phyloP scores from a whole-genome alignment of 2,888 invertebrate genomes.

The Cancer borealis region DNA sequence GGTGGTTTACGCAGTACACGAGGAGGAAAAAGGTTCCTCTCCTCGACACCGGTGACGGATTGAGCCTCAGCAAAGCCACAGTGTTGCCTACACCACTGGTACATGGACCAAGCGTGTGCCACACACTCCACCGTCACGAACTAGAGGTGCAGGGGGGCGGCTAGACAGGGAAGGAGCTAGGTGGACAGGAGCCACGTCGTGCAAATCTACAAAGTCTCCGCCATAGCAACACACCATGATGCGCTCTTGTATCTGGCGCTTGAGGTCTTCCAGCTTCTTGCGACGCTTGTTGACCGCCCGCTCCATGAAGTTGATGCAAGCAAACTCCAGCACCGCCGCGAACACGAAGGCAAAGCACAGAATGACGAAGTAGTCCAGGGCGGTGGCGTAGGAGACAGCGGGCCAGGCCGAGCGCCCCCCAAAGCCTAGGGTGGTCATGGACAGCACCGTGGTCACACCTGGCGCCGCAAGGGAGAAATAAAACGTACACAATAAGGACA shows the following conservation, averaged over 20 bases:
- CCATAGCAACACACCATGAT: conserved; percentile 71
- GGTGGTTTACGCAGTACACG: conserved; percentile 36
- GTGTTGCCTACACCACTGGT: conserved; percentile 41
- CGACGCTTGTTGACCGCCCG: conserved; percentile 77
- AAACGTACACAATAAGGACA: conserved; percentile 71
- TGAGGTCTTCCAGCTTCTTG: conserved; percentile 75
- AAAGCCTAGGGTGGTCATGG: conserved; percentile 85
- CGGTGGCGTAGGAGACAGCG: conserved; percentile 84
- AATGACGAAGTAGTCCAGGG: conserved; percentile 84
- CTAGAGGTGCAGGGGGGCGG: conserved; percentile 38
- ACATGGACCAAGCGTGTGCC: conserved; percentile 30
- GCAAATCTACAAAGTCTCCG: conserved; percentile 24
- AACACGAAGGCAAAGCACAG: conserved; percentile 85
- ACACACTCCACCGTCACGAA: conserved; percentile 39
- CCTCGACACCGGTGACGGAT: conserved; percentile 38
- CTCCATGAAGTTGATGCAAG: conserved; percentile 82
- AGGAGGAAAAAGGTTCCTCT: conserved; percentile 15
- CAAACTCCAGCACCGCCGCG: conserved; percentile 83
- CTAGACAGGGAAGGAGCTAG: conserved; percentile 43
- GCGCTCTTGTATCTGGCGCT: conserved; percentile 73
- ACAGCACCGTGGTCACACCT: conserved; percentile 85
- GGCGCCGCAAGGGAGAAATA: conserved; percentile 72
- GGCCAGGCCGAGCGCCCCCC: conserved; percentile 84
- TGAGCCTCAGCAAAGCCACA: conserved; percentile 34
- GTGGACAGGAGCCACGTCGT: conserved; percentile 43